These are phyloP conservation scores for Amia ocellicauda DNA, from an alignment of 2,113 vertebrate genomes.

Conservation along the genomic window DNA sequence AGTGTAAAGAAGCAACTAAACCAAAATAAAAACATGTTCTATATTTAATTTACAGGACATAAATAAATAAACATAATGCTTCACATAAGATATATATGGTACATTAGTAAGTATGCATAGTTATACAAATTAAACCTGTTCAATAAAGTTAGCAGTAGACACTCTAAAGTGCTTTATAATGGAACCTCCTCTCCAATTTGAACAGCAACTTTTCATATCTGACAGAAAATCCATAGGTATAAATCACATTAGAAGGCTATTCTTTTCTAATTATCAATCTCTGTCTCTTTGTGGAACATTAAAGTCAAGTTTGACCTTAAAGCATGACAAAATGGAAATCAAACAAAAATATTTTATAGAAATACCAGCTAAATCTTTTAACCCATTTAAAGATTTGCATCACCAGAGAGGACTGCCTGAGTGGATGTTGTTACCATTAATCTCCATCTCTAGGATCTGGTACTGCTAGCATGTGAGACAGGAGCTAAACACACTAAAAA, in stretches of 20 bases:
- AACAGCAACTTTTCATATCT: constrained; percentile 89
- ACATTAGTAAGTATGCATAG: constrained; percentile 37
- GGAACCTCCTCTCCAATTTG: constrained; percentile 90
- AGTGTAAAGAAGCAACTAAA: no score
- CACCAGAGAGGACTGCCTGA: constrained; percentile 9
- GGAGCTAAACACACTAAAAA: constrained; percentile 1
- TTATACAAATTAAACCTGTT: constrained; percentile 60
- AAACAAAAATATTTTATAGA: constrained; percentile 62
- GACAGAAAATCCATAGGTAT: constrained; percentile 98
- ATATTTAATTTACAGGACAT: no score
- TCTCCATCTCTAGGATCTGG: constrained; percentile 33
- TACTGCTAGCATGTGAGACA: constrained; percentile 1
- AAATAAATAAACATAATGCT: no score
- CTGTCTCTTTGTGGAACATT: constrained; percentile 89
- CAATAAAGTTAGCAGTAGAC: constrained; percentile 71
- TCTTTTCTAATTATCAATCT: constrained; percentile 95
- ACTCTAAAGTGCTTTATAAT: constrained; percentile 83
- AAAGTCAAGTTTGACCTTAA: constrained; percentile 88
- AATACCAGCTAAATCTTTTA: constrained; percentile 55
- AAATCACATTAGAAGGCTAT: constrained; percentile 92
- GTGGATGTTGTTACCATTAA: constrained; percentile 30
- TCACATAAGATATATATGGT: no score
- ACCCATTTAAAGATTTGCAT: constrained; percentile 25
- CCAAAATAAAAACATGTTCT: no score
- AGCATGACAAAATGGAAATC: constrained; percentile 70